Evolutionary conservation across 2,888 invertebrate genomes (phyloP), one percentile per base, ranked within the genome.

Genomic region (Digitonthophagus gazella): DNA sequence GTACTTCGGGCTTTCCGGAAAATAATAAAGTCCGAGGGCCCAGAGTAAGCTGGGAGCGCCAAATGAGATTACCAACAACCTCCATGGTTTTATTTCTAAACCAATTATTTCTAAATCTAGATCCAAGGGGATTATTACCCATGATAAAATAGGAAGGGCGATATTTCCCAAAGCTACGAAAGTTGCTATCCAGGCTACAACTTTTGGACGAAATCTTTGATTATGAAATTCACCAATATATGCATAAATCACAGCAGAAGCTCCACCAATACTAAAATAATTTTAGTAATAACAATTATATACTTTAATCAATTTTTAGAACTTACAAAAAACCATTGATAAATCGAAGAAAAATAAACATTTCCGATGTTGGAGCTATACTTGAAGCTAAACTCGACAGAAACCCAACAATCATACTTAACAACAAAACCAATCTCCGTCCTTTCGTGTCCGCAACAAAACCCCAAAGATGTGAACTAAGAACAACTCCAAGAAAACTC

Each of bases 401-500:
- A 64, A 84, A 83, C 69, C 86, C 85, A 2, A 80, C 73, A 4
- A 85, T 72, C 28, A 87, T 82, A 28, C 86, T 82, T 22, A 84
- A 80, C 6, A 87, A 76, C 11, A 87, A 78, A 2, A 84, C 80
- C 14, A 82, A 83, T 71, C 83, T 82, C 11, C 87, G 78, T 2
- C 88, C 88, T 68, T 80, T 80, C 0, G 85, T 85, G 75, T 88
- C 88, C 0, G 87, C 86, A 8, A 88, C 74, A 73, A 85, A 86
- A 2, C 88, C 88, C 87, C 87, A 88, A 57, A 87, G 78, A 75
- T 87, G 86, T 0, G 87, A 87, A 28, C 86, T 85, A n/a, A 84
- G 76, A 58, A 88, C 83, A 74, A 88, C 86, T 2, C 91, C 91
- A 69, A 89, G 79, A 75, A 90, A 91, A 0, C 89, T 89, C 65